These are phyloP conservation scores for Drosophila sturtevanti DNA, from an alignment of 1,140 invertebrate genomes.

Conservation along the genomic window DNA sequence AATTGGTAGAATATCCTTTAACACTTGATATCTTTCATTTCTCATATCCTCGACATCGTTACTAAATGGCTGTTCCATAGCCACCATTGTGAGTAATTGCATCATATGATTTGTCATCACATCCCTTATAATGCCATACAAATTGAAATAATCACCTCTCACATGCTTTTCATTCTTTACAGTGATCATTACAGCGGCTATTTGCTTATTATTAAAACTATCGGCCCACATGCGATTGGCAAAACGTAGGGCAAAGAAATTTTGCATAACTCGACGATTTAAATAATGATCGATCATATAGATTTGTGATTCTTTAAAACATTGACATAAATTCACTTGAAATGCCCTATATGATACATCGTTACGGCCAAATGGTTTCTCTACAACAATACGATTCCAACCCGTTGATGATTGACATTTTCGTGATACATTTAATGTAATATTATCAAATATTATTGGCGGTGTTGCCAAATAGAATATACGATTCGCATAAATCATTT, in stretches of 20 bases:
- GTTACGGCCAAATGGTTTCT: conserved; percentile 62
- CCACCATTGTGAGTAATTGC: conserved; percentile 50
- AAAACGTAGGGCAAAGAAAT: conserved; percentile 53
- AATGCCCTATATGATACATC: conserved; percentile 43
- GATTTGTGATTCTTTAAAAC: conserved; percentile 64
- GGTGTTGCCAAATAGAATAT: conserved; percentile 64
- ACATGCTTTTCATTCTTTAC: conserved; percentile 53
- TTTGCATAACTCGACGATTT: conserved; percentile 51
- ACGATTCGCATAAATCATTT: conserved; percentile 43
- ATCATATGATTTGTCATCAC: conserved; percentile 68
- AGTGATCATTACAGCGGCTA: conserved; percentile 62
- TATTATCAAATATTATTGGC: conserved; percentile 43
- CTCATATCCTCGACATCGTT: conserved; percentile 54
- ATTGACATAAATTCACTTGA: conserved; percentile 51
- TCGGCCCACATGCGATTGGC: conserved; percentile 54
- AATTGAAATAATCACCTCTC: conserved; percentile 55
- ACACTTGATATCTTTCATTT: conserved; percentile 43
- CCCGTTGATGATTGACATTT: conserved; percentile 51
- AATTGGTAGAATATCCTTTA: conserved; percentile 42
- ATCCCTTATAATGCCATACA: conserved; percentile 61
- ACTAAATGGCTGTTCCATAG: conserved; percentile 59
- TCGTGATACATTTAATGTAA: conserved; percentile 42
- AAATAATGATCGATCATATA: conserved; percentile 64
- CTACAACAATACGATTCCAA: conserved; percentile 50
- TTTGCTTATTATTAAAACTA: conserved; percentile 53